Conservation (phyloP, 2,113 vertebrate species). For the Synodontis membranacea region DNA sequence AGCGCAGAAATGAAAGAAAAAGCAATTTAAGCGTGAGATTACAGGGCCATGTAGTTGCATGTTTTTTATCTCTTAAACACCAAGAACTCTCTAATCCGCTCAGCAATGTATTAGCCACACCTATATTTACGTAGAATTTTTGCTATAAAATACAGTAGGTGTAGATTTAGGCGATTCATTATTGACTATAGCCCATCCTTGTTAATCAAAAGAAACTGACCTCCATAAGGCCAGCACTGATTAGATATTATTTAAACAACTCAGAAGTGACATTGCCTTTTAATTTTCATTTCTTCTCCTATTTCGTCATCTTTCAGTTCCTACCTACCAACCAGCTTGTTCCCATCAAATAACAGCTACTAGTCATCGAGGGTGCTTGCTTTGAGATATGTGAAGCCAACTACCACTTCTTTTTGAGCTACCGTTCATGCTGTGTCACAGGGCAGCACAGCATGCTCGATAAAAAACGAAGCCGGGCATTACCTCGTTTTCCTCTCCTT, state of each 20-base stretch:
- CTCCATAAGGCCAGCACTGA: not conserved
- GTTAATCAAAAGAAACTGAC: not conserved
- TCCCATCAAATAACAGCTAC: too few relatives aligned
- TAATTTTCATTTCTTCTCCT: too few relatives aligned
- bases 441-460: too few relatives aligned
- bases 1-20: constrained; percentile 1
- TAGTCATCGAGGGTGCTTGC: too few relatives aligned
- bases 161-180: not conserved
- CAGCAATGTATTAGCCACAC: not conserved
- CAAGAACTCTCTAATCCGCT: not conserved
- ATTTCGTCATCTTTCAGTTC: too few relatives aligned
- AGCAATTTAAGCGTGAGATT: not conserved
- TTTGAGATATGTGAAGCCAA: too few relatives aligned
- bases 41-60: not conserved
- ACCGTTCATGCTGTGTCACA: too few relatives aligned
- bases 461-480: too few relatives aligned
- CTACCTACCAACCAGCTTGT: too few relatives aligned
- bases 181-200: not conserved
- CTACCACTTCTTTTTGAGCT: too few relatives aligned
- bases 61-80: not conserved
- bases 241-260: not conserved
- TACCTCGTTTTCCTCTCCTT: too few relatives aligned
- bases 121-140: not conserved
- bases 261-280: too few relatives aligned
- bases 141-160: not conserved